Evolutionary conservation across 2,888 invertebrate genomes (phyloP), one percentile per base, ranked within the genome.

Genomic region (Drosophila borborema): DNA sequence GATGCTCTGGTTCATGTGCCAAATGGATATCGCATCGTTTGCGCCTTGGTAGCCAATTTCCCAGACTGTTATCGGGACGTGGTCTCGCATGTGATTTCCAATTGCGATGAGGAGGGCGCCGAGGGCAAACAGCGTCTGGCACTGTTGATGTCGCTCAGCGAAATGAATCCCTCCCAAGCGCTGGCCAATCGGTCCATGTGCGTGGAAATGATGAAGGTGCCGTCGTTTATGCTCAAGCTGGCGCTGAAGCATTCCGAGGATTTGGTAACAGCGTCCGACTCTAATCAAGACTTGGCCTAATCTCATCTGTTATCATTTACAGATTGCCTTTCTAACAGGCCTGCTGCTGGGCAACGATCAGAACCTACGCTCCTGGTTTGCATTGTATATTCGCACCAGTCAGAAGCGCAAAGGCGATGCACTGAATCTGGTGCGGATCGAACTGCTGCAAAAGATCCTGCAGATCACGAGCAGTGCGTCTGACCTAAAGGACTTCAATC

Each of bases 51-150:
- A 2, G 98, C 98, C 0, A 99, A 99, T 92, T 97, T 97, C 94
- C 98, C 99, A 1, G 98, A 99, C 91, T 96, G 96, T 83, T 97
- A 98, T 92, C 95, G 96, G 90, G 98, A 99, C 95, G 98, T 98
- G 60, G 97, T 97, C 73, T 95, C 96, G 18, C 96, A 96, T 82
- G 94, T 99, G 72, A 97, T 99, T 48, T 94, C 96, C 59, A 97
- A 97, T 92, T 98, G 98, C 23, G 98, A 98, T 90, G 99, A 99
- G 92, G 98, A 99, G 85, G 96, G 96, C 8, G 94, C 96, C 10
- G 95, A 97, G 61, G 97, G 98, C n/a, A 94, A 95, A 60, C 94
- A 96, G 41, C 94, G 97, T 59, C 94, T 96, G 28, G 95, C 96
- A 80, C 95, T 98, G 4, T 94, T 99, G 55, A 95, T 96, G 51